Conservation (phyloP, 2,797 vertebrate species). For the Tachyglossus aculeatus region DNA sequence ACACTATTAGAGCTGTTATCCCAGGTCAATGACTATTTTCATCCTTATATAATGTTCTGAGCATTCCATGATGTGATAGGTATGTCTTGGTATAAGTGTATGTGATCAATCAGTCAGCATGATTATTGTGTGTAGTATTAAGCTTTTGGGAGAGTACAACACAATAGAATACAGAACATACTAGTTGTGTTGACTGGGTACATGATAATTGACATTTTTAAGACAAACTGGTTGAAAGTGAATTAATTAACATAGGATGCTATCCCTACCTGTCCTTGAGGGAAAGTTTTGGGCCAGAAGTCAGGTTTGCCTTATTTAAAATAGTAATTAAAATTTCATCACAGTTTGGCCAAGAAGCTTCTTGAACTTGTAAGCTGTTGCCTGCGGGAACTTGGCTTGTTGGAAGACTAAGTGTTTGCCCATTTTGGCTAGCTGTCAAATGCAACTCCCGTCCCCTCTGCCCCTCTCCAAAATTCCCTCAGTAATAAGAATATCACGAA, state of each 20-base stretch:
- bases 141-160: no score
- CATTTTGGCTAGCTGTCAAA: neutral
- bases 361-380: neutral
- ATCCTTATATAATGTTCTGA: no score
- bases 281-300: conserved; percentile 18
- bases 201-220: conserved; percentile 33
- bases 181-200: no score
- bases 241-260: conserved; percentile 36
- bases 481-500: neutral
- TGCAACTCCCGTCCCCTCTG: neutral
- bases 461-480: neutral
- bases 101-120: no score
- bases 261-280: conserved; percentile 3
- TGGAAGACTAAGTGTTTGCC: neutral
- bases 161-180: no score
- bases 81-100: no score
- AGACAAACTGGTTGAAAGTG: conserved; percentile 12
- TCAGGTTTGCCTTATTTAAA: neutral
- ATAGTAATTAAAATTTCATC: neutral
- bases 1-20: no score
- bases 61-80: no score
- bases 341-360: neutral
- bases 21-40: no score
- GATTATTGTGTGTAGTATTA: no score
- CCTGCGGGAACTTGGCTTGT: neutral